These are phyloP conservation scores for Pogoniulus pusillus DNA, from an alignment of 2,797 vertebrate genomes.

Conservation along the genomic window DNA sequence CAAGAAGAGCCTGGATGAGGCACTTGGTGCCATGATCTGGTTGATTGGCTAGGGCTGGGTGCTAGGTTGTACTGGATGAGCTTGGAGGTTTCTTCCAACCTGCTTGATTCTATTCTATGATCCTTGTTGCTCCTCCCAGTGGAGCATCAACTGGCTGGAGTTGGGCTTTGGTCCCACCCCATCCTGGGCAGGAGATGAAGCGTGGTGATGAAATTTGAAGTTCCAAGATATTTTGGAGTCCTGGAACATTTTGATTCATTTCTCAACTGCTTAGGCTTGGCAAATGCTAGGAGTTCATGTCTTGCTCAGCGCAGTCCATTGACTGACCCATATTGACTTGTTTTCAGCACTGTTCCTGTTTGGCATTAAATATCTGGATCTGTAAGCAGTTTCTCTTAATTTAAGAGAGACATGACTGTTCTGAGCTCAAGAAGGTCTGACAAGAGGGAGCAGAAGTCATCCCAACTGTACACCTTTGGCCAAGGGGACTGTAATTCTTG, in stretches of 20 bases:
- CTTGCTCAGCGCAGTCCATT: constrained; percentile 1
- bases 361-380: constrained; percentile 48
- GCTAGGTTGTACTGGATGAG: no score
- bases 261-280: constrained; percentile 29
- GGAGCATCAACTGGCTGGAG: background rate
- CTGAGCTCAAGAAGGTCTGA: constrained; percentile 59
- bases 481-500: constrained; percentile 69
- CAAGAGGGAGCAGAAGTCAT: constrained; percentile 54
- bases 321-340: constrained; percentile 43
- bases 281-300: background rate
- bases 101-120: no score
- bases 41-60: no score
- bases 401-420: constrained; percentile 56
- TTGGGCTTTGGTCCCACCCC: background rate
- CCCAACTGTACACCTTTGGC: constrained; percentile 66
- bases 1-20: no score
- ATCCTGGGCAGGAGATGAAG: constrained; percentile 41
- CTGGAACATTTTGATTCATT: constrained; percentile 42
- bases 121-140: background rate
- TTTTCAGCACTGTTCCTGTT: constrained; percentile 40
- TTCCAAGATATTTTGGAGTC: constrained; percentile 29
- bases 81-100: no score
- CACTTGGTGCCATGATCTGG: no score
- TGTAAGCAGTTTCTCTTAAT: constrained; percentile 58
- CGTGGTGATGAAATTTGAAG: background rate